phyloP scores from a whole-genome alignment of 2,113 vertebrate species.

The Hydropotes inermis region DNA sequence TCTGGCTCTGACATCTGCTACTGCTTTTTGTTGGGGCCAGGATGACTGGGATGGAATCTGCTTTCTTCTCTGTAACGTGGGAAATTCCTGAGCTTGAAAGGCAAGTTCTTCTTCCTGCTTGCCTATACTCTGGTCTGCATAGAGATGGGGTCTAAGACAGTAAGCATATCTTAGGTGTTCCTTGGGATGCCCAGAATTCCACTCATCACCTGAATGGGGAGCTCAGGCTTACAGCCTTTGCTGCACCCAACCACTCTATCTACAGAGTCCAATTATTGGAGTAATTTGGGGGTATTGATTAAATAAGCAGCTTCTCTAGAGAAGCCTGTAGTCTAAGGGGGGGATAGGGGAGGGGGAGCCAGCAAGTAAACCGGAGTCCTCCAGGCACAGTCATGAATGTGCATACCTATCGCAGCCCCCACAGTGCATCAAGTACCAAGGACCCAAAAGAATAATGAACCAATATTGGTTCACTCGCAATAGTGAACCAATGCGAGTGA shows the following conservation, averaged over 20 bases:
- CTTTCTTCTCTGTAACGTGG: neutral
- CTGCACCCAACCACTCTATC: neutral
- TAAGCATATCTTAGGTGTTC: neutral
- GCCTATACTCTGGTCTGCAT: neutral
- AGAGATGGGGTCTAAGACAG: neutral
- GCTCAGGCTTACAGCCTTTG: neutral
- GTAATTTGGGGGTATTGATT: neutral
- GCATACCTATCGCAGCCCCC: fast-evolving
- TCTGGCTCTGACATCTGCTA: neutral
- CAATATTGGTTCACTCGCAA: no score
- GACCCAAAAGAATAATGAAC: neutral
- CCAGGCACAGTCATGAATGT: neutral
- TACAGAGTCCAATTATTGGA: neutral
- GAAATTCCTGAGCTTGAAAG: neutral
- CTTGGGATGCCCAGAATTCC: neutral
- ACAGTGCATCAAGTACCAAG: no score
- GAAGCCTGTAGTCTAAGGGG: neutral
- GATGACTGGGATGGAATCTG: neutral
- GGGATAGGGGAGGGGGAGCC: neutral
- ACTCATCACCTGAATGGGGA: neutral
- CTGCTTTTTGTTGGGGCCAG: neutral
- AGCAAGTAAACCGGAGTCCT: neutral
- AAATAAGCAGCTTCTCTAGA: neutral
- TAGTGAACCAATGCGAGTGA: neutral
- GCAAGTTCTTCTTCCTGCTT: neutral